Evolutionary conservation across 2,888 invertebrate species (phyloP), one percentile per base, ranked within the genome.

Genomic region (Sclerodermus sp.): DNA sequence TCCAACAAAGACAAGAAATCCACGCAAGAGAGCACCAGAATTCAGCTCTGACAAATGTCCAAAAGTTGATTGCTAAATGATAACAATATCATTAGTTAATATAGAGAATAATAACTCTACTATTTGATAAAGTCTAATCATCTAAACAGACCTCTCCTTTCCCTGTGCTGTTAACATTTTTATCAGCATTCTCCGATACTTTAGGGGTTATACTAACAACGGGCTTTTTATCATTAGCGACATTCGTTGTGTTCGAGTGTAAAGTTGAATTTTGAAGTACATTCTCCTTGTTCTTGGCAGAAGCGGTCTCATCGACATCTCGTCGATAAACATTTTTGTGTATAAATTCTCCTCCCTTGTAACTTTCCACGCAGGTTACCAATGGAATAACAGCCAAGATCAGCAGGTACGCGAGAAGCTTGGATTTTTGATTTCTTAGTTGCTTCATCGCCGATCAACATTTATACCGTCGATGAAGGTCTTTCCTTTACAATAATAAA

Each of bases 1-100:
- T 13, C 77, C 77, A 43, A 73, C 58, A 51, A 79, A 73, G 36
- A 79, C 79, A 57, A 68, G 76, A 57, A 78, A 73, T 40, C 77
- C 79, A 47, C 79, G 73, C 30, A 60, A 45, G n/a, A 77, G 45
- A 15, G 79, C 78, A 30, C 73, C 79, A 18, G 71, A 49, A 48
- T 73, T 73, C 37, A 77, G 48, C 12, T 34, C 14, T 34, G 34
- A 34, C 34, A 34, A 34, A 34, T 10, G 34, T 4, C 14, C 34
- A 34, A 34, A 34, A 13, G 14, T 34, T 34, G n/a, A 13, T 14
- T 4, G 10, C 12, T 34, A 14, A 23, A 14, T 5, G 18, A 9
- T 0, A 16, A n/a, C 2, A 13, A 36, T 14, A 16, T n/a, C 2
- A 13, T 23, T 1, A 30, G 2, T 16, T 12, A 39, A 4, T 18